Evolutionary conservation across 2,888 invertebrate species (phyloP), one percentile per base, ranked within the genome.

Genomic region (Sarcophaga subvicina): DNA sequence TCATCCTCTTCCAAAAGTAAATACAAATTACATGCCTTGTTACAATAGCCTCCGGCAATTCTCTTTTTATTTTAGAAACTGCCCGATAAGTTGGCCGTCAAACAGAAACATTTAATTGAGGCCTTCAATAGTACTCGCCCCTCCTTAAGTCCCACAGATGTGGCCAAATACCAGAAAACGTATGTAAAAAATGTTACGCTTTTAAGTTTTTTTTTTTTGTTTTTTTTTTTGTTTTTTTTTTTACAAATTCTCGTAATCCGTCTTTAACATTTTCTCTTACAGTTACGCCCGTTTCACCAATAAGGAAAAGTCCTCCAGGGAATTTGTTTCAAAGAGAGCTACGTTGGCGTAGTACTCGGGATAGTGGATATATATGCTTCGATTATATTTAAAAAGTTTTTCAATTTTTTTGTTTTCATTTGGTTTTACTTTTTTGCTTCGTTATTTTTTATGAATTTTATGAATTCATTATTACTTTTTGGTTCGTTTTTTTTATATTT

Each of bases 91-190:
- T 91, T 93, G 80, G 86, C 89, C 76, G 89, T 96, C 49, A 94
- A 94, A 70, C 95, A 95, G 89, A 94, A 94, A 78, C 96, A 97
- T 93, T 93, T 98, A 73, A 91, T 95, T 86, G 94, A 94, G 80
- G 96, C 97, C 0, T 93, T 97, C 72, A 93, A 93, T 77, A 95
- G 95, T 85, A 97, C 97, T 49, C 95, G 96, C 83, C 98, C 98
- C 0, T 98, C 98, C 1, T 94, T 98, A 4, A 96, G 96, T 6
- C 91, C 91, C 20, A 93, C 95, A 47, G 98, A 98, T 91, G 95
- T 95, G 88, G 89, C 93, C 20, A 97, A 96, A 93, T 98, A 97
- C 91, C 95, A 96, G 89, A 94, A 94, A 91, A 96, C 97, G 97
- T 98, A 93, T 95, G 96, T 90, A 49, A 20, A 60, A 64, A 64